Base-by-base conservation (phyloP, 1,140 invertebrate genomes). In the Drosophila ironensis region DNA sequence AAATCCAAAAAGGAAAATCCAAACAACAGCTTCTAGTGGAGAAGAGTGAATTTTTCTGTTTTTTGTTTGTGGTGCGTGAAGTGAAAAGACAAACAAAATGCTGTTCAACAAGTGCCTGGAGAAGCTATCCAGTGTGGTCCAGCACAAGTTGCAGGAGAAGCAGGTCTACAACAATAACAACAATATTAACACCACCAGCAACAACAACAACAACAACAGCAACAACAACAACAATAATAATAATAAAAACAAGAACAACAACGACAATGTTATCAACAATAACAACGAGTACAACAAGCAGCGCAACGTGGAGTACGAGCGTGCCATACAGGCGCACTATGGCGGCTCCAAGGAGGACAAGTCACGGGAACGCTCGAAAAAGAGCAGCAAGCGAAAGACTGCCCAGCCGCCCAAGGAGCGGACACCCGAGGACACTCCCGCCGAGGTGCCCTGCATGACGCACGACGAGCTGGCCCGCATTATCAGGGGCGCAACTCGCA, bases 21-120 rank as follows among this genome's bases (percentile, higher is more conserved):
- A 37, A 37, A 16, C 8, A 14, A 37, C 14, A 37, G 2, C 12
- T 35, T 11, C 3, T 2, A 27, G 52, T 72, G 44, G 37, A 76
- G n/a, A n/a, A n/a, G n/a, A n/a, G n/a, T n/a, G n/a, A 76, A 59
- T 53, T 25, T 42, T 19, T 5, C 17, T 24, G 8, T 37, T 56
- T 35, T 45, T 48, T 57, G 25, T 57, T 25, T 22, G 16, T 37
- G 17, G 19, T 53, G 33, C 52, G 52, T 48, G 9, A 53, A 51
- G 28, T 51, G 9, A 50, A 52, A 56, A 25, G 51, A 11, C 33
- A 47, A 40, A 24, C 25, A 76, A 77, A 80, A 88, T 88, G 82
- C 52, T 88, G n/a, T 88, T 88, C 54, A 88, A 88, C 45, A 88
- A 88, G 57, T 88, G 78, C 42, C 64, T 88, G 27, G 78, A 88